A percentile compares a stretch with the other conserved stretches of the same genome.
Evolutionary conservation across 1,140 invertebrate species (phyloP).

Genomic region (Mercenaria mercenaria): DNA sequence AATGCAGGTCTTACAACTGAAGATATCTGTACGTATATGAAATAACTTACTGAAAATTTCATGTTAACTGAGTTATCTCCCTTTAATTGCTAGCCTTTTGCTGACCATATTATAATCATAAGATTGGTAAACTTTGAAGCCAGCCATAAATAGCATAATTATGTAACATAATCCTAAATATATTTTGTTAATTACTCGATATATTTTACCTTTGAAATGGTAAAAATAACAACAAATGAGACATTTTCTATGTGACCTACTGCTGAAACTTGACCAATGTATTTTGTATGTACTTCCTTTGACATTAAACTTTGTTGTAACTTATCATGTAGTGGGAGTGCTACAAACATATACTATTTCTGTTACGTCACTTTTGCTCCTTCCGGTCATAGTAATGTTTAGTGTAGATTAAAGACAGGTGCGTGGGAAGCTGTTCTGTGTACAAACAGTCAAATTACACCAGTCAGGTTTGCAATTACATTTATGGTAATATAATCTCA

Average conservation of each 20-base stretch:
- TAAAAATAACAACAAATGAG: background rate
- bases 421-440: background rate
- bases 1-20: too few species aligned
- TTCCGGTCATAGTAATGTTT: conserved; percentile 23
- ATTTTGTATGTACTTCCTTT: background rate
- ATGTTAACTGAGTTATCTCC: too few species aligned
- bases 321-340: background rate
- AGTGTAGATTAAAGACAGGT: background rate
- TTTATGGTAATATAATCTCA: background rate
- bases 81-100: too few species aligned
- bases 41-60: too few species aligned
- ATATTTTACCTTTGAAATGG: too few species aligned
- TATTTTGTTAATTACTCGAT: too few species aligned
- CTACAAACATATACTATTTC: conserved; percentile 1
- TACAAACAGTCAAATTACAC: background rate
- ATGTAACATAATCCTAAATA: too few species aligned
- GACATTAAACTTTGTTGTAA: background rate
- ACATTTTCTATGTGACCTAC: background rate
- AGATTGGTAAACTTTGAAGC: too few species aligned
- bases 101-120: too few species aligned
- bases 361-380: background rate
- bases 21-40: too few species aligned
- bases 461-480: background rate
- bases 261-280: background rate
- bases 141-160: too few species aligned